These are phyloP conservation scores for Montifringilla adamsi DNA, from an alignment of 2,113 vertebrate species.

Conservation along the genomic window DNA sequence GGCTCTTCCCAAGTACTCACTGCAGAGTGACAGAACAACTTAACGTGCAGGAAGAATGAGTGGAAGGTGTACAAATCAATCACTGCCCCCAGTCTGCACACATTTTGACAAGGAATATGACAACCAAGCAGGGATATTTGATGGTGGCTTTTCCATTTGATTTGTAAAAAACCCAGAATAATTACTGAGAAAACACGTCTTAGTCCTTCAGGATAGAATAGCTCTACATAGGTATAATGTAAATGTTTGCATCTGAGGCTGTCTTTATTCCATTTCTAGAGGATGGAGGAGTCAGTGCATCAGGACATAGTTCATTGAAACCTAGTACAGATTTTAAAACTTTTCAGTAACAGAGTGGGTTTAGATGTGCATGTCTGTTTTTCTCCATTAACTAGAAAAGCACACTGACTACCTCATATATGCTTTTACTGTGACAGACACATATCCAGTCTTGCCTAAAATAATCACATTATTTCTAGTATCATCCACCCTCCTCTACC, in stretches of 20 bases:
- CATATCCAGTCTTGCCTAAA: neutral
- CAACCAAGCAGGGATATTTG: neutral
- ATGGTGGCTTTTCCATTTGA: neutral
- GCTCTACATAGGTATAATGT: neutral
- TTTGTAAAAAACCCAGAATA: neutral
- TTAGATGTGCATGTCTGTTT: neutral
- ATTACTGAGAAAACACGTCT: neutral
- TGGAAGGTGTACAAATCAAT: neutral
- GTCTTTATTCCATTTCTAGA: neutral
- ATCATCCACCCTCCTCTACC: accelerated
- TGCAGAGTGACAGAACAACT: neutral
- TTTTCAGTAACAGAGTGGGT: neutral
- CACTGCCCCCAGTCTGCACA: neutral
- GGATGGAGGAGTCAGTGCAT: neutral
- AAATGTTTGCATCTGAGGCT: neutral
- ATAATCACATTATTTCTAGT: neutral
- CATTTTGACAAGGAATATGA: neutral
- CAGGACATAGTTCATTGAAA: neutral
- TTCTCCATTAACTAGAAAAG: neutral
- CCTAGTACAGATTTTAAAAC: neutral
- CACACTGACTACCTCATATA: neutral
- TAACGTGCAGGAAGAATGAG: neutral
- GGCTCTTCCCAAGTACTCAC: neutral
- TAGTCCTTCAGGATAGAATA: neutral
- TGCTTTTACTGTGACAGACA: neutral